Evolutionary conservation across 2,797 vertebrate genomes (phyloP), one percentile per base, ranked within the genome.

Genomic region (Pseudotriccus pelzelni): DNA sequence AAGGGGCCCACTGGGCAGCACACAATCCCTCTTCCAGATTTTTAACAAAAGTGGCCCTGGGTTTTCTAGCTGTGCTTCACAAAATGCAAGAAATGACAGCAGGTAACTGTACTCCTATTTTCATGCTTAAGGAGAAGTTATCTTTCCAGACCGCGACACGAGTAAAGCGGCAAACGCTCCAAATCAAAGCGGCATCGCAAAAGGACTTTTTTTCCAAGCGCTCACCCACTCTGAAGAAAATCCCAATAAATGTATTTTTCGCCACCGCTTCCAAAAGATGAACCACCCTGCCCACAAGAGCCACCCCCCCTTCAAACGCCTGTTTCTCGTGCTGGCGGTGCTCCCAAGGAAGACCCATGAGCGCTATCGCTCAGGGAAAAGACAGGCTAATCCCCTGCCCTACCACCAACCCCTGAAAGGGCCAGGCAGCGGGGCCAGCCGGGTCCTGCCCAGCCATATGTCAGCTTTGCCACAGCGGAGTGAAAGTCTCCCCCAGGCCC

Each of bases 361-460:
- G 64, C 39, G 32, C 47, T 79, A 36, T 13, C 8, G 64, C 93
- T 64, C 49, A 17, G 60, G 63, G 64, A 76, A 63, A 75, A 89
- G 75, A 28, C 80, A 25, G 25, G 11, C 70, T 91, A 91, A 90
- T 89, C 77, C 92, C 77, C 85, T 70, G 62, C 67, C 76, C 75
- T 58, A 62, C 36, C 81, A 78, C 59, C 84, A 73, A 55, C 43
- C 89, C 89, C 70, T 64, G 83, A 52, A 77, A 96, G 94, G 88
- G 81, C 89, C 79, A 47, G 86, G 93, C 82, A 75, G 50, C 24
- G 50, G 44, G 92, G 96, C 94, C 87, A 84, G 19, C 88, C 83
- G 74, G 74, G 75, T 89, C 92, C 89, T 95, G 96, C 95, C 92
- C 85, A 59, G 92, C 96, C 96, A 93, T 96, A 97, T 97, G 93